Evolutionary conservation across 1,140 invertebrate species (phyloP).

Genomic region (Orchesella cincta): DNA sequence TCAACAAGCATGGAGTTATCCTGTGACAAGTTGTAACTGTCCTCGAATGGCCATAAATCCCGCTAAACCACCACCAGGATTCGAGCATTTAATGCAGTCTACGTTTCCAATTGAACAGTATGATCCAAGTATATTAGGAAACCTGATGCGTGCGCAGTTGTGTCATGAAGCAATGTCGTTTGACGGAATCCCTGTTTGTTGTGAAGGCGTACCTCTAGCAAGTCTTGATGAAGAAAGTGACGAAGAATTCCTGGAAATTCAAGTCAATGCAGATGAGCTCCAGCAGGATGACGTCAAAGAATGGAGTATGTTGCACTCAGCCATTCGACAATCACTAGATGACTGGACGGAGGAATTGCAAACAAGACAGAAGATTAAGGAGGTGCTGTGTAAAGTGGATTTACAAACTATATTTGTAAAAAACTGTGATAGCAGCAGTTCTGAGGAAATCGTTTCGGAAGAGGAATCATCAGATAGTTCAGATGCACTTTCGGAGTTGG

Average conservation of each 20-base stretch:
- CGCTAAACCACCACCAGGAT: not conserved
- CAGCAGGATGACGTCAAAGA: not conserved
- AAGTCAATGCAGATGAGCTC: not conserved
- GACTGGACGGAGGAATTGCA: not conserved
- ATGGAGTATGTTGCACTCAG: not conserved
- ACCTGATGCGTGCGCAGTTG: not conserved
- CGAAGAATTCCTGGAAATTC: not conserved
- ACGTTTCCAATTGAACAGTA: constrained; percentile 8
- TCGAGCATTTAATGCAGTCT: not conserved
- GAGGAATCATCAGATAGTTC: too few species aligned
- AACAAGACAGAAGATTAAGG: not conserved
- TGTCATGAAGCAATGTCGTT: not conserved
- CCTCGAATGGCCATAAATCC: not conserved
- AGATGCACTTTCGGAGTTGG: too few species aligned
- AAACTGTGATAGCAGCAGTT: not conserved
- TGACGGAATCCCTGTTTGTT: not conserved
- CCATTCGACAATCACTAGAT: not conserved
- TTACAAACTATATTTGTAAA: not conserved
- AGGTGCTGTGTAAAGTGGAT: not conserved
- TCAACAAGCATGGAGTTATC: too few species aligned
- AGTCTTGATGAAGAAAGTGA: not conserved
- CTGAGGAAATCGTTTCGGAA: not conserved
- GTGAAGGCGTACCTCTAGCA: not conserved
- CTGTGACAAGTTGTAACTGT: too few species aligned
- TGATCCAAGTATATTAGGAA: not conserved